Evolutionary conservation across 1,140 invertebrate species (phyloP), one percentile per base, ranked within the genome.

Genomic region (Drosophila arawakana): DNA sequence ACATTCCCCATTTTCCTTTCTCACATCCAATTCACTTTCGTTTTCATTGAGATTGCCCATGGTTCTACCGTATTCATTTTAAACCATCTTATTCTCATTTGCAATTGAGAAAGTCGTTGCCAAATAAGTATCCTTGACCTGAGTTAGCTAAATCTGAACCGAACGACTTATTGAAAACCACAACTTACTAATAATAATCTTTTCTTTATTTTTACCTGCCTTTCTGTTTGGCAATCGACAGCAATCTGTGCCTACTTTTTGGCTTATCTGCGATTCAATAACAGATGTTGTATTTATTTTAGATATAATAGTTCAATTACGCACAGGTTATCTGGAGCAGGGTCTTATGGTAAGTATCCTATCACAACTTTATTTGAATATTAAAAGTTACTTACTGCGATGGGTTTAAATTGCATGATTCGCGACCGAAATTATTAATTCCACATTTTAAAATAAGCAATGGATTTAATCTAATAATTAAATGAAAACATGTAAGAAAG

Each of bases 301-400:
- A 34, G 98, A 99, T 93, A 95, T 99, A 52, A 94, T 95, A 18
- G 96, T 98, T 41, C 98, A 99, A 92, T 96, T 99, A 80, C 94
- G 98, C 50, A 99, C 98, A 34, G 98, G 98, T n/a, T 99, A 98
- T 91, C 93, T 99, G 67, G 97, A 99, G 92, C 97, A 98, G 92
- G 98, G 98, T 10, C 94, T 98, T 7, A 97, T 98, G 96, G 97
- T 96, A 82, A 83, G 86, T 75, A 58, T 52, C 10, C 13, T 30
- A 4, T 30, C 4, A 30, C 25, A 30, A 2, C 25, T 6, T 30
- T 30, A 30, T 30, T 30, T 30, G 3, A 0, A 30, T 30, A 30
- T 5, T 30, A 30, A 30, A 30, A 30, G 25, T 3, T 30, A 30
- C 25, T 30, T 4, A 5, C 25, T 30, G 25, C 2, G 25, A 30